phyloP scores from a whole-genome alignment of 2,888 invertebrate species.

The Cataglyphis altisquamis region DNA sequence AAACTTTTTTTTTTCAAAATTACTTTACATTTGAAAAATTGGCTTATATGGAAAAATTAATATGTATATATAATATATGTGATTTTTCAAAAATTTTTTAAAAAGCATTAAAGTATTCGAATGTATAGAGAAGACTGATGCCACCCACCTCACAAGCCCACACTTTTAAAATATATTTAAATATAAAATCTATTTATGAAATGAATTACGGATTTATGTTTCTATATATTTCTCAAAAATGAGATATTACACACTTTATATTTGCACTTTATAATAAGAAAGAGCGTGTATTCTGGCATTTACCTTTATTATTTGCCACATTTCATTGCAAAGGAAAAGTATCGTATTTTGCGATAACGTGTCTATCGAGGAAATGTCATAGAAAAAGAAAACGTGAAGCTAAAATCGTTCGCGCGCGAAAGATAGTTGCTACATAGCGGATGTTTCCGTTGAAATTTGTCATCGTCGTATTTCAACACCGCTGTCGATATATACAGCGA shows the following conservation, averaged over 20 bases:
- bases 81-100: background rate
- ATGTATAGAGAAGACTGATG: background rate
- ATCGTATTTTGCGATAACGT: constrained; percentile 5
- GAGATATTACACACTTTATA: background rate
- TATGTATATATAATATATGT: background rate
- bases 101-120: background rate
- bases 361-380: constrained; percentile 1
- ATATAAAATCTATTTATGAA: background rate
- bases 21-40: background rate
- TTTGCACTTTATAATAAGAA: background rate
- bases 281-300: background rate
- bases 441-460: constrained; percentile 43
- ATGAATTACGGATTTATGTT: background rate
- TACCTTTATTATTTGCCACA: constrained; percentile 9
- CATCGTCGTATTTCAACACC: constrained; percentile 51
- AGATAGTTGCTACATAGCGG: constrained; percentile 9
- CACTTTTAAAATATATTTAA: background rate
- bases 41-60: background rate
- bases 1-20: background rate
- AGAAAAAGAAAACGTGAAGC: constrained; percentile 17
- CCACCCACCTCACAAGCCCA: background rate
- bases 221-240: background rate
- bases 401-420: constrained; percentile 17
- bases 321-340: background rate
- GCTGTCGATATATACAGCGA: constrained; percentile 26